Evolutionary conservation across 2,113 vertebrate genomes (phyloP), one percentile per base, ranked within the genome.

Genomic region (Pelvicachromis taeniatus): DNA sequence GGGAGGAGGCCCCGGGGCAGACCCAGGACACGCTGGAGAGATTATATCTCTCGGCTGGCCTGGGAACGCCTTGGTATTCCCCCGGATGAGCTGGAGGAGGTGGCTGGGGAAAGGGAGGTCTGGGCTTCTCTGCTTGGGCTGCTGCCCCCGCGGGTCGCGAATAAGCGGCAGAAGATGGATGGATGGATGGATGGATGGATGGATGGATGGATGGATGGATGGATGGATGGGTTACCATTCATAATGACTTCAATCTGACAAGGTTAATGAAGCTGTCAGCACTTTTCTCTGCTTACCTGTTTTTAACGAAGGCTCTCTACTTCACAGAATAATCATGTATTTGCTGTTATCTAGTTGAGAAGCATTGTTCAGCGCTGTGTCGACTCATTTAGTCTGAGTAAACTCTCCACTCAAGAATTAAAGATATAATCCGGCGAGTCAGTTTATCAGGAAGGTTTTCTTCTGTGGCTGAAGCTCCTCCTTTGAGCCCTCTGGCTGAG

Each of bases 201-300:
- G n/a, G n/a, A n/a, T n/a, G n/a, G n/a, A n/a, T n/a, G n/a, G n/a
- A n/a, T n/a, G n/a, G n/a, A n/a, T n/a, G n/a, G n/a, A n/a, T n/a
- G n/a, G n/a, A n/a, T n/a, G n/a, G n/a, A n/a, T n/a, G 12, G n/a
- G 11, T 68, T 68, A 68, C 42, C 42, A 50, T 38, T 6, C n/a
- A 21, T 65, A 12, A 65, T 75, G 16, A 75, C 42, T 12, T 50
- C 9, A 29, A 50, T 16, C 26, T 17, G 11, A 50, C 11, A 50
- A 12, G 4, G 4, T 50, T 75, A 75, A 54, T 80, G 3, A 82
- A 21, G 19, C 26, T 58, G 52, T 84, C n/a, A 16, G 7, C 16
- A 9, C 42, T 31, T 79, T 35, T 63, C 16, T 77, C 83, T 81
- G 19, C 88, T 90, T 75, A 91, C 92, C 87, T 83, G 54, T 14